phyloP scores from a whole-genome alignment of 1,140 invertebrate genomes.

The Periplaneta americana region DNA sequence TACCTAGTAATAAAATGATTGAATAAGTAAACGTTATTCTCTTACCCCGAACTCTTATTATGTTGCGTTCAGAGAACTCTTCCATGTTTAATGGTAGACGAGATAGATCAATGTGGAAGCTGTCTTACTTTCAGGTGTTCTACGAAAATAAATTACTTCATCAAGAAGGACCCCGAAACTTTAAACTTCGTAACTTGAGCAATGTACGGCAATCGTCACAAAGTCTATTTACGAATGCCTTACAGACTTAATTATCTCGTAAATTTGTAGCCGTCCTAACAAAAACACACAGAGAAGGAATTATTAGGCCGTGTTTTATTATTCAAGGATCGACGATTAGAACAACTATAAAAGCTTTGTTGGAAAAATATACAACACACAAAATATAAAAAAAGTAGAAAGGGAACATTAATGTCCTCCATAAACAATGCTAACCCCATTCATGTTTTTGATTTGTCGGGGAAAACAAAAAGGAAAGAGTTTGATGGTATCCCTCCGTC shows the following conservation, averaged over 20 bases:
- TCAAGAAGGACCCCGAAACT: not conserved
- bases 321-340: not conserved
- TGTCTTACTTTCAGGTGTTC: too few species aligned
- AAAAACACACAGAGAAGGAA: not conserved
- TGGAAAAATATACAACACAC: not conserved
- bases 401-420: not conserved
- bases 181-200: not conserved
- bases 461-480: not conserved
- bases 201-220: not conserved
- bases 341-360: not conserved
- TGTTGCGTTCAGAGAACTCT: too few species aligned
- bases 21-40: too few species aligned
- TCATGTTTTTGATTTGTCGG: not conserved
- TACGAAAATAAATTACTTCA: too few species aligned
- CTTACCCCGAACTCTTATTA: too few species aligned
- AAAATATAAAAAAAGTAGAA: not conserved
- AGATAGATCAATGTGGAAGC: too few species aligned
- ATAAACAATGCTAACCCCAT: not conserved
- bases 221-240: not conserved
- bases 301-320: not conserved
- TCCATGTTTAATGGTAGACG: too few species aligned
- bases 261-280: not conserved
- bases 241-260: not conserved
- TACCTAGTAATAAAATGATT: too few species aligned
- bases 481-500: not conserved